phyloP scores from a whole-genome alignment of 2,797 vertebrate species.

The Sebastes wilsoni region DNA sequence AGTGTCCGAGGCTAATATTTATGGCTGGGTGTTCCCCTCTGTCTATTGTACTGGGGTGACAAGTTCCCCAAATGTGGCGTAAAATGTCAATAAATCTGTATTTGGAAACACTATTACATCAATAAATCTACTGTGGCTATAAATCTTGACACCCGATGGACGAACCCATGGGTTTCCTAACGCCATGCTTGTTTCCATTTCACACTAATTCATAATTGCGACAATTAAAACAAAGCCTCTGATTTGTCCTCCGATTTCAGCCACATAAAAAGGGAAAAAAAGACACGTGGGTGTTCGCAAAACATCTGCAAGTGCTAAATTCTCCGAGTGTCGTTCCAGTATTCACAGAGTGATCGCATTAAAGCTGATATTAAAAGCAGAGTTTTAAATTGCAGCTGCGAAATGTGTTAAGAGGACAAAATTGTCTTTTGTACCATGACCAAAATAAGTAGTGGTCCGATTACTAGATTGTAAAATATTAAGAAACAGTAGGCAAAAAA shows the following conservation, averaged over 20 bases:
- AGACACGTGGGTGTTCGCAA: slow-evolving; percentile 51
- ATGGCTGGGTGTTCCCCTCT: slow-evolving; percentile 81
- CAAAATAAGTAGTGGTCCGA: slow-evolving; percentile 59
- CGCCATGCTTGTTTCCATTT: slow-evolving; percentile 70
- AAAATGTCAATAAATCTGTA: slow-evolving; percentile 77
- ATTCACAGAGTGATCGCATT: slow-evolving; percentile 53
- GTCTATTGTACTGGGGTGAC: slow-evolving; percentile 79
- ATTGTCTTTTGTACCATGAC: slow-evolving; percentile 38
- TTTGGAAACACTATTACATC: slow-evolving; percentile 75
- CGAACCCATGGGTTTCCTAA: slow-evolving; percentile 58
- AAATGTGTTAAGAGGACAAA: slow-evolving; percentile 60
- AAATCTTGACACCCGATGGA: slow-evolving; percentile 68
- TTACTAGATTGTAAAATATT: slow-evolving; percentile 64
- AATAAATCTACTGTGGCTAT: slow-evolving; percentile 71
- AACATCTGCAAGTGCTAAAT: slow-evolving; percentile 70
- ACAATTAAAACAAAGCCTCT: slow-evolving; percentile 70
- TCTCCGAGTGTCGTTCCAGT: slow-evolving; percentile 47
- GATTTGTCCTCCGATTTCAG: slow-evolving; percentile 56
- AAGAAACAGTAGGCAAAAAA: slow-evolving; percentile 43
- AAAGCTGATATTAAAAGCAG: slow-evolving; percentile 58
- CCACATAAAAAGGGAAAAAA: slow-evolving; percentile 41
- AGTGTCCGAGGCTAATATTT: slow-evolving; percentile 79
- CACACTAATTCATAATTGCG: slow-evolving; percentile 63
- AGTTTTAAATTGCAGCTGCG: slow-evolving; percentile 53
- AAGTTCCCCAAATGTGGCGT: slow-evolving; percentile 74